Conservation (phyloP, 2,113 vertebrate species). For the Cyanoramphus novaezelandiae region DNA sequence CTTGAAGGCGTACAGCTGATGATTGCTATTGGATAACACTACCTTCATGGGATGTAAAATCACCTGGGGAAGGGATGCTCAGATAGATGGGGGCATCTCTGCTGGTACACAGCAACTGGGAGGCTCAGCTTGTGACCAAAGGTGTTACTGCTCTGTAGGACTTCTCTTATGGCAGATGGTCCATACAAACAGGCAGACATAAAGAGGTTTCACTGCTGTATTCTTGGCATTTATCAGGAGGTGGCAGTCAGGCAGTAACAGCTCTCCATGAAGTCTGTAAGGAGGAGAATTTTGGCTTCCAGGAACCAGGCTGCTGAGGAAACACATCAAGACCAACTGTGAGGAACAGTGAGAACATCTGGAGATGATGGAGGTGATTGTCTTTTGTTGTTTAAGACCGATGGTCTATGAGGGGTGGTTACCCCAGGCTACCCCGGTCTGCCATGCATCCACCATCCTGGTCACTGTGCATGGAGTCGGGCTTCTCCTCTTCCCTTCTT, state of each 20-base stretch:
- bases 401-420: fast-evolving
- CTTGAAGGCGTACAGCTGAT: background rate
- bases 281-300: background rate
- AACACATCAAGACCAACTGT: background rate
- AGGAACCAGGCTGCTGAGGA: background rate
- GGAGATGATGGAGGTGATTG: background rate
- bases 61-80: background rate
- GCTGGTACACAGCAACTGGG: fast-evolving
- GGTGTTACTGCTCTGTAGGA: background rate
- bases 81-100: background rate
- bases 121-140: background rate
- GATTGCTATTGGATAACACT: constrained; percentile 1
- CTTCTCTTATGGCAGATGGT: background rate
- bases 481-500: background rate
- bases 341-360: background rate
- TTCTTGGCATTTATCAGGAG: background rate
- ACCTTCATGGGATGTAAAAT: background rate
- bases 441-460: no score
- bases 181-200: fast-evolving
- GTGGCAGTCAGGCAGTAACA: background rate
- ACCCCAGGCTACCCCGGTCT: background rate
- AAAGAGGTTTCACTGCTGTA: background rate
- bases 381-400: fast-evolving
- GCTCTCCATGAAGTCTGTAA: background rate
- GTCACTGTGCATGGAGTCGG: background rate